These are phyloP conservation scores for Montipora sp. DNA, from an alignment of 64 coral and sea anemone species.

Conservation along the genomic window DNA sequence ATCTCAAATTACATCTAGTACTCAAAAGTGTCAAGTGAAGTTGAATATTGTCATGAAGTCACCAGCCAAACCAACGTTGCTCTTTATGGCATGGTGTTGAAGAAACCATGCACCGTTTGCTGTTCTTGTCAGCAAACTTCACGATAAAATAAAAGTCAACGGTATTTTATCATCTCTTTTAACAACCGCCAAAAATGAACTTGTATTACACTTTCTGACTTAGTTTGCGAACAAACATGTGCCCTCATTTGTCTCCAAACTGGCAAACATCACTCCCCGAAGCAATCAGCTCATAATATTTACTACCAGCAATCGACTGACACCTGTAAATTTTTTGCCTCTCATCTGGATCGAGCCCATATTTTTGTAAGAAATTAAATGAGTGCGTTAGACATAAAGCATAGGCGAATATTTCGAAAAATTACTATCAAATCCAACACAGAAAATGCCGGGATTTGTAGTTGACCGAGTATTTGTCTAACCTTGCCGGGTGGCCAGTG, in stretches of 20 bases:
- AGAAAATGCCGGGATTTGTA: conserved; percentile 28
- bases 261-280: conserved; percentile 18
- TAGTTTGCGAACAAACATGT: conserved; percentile 1
- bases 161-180: not conserved
- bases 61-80: not conserved
- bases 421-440: not conserved
- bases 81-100: not conserved
- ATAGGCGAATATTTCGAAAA: not conserved
- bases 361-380: not conserved
- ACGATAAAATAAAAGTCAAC: not conserved
- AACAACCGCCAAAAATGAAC: not conserved
- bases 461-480: conserved; percentile 38
- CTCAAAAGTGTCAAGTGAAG: not conserved
- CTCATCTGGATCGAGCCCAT: not conserved
- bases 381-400: not conserved
- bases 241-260: conserved; percentile 2
- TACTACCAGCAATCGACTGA: conserved; percentile 15
- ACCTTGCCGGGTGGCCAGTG: conserved; percentile 39
- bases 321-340: not conserved
- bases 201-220: not conserved
- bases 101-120: too few relatives aligned
- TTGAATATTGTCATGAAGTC: conserved; percentile 31
- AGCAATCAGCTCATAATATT: conserved; percentile 46
- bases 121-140: not conserved
- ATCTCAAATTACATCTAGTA: too few relatives aligned